These are phyloP conservation scores for Microchrysa polita DNA, from an alignment of 2,888 invertebrate species.

Conservation along the genomic window DNA sequence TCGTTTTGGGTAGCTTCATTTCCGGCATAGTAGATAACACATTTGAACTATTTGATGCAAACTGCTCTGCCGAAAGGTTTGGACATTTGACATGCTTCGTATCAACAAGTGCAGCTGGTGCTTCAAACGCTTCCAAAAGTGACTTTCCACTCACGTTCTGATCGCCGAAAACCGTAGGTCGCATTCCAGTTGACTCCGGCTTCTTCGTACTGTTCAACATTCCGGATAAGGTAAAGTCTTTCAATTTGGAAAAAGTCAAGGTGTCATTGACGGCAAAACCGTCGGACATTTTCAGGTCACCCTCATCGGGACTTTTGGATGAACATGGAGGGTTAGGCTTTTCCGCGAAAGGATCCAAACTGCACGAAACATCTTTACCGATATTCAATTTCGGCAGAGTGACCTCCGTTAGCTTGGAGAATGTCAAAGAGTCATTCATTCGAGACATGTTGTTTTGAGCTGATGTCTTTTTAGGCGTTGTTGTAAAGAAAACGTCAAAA, in stretches of 20 bases:
- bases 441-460: not conserved
- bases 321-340: not conserved
- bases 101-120: not conserved
- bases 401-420: conserved; percentile 13
- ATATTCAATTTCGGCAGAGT: conserved; percentile 31
- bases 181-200: not conserved
- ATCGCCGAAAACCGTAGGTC: not conserved
- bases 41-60: not conserved
- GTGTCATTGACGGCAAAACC: conserved; percentile 32
- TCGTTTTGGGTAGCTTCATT: too few relatives aligned
- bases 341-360: not conserved
- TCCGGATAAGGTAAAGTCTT: conserved; percentile 31
- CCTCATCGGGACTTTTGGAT: conserved; percentile 43
- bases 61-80: not conserved
- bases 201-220: not conserved
- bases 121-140: conserved; percentile 1
- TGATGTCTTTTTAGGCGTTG: conserved; percentile 9
- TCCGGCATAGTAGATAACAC: not conserved
- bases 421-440: conserved; percentile 37
- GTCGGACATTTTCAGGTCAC: conserved; percentile 33
- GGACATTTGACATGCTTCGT: not conserved
- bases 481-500: conserved; percentile 28
- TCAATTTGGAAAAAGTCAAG: conserved; percentile 29
- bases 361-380: not conserved
- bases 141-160: not conserved